A percentile compares a stretch with the other conserved stretches of the same genome.
These are phyloP conservation scores for Anolis apletophallus DNA, from an alignment of 2,797 vertebrate species.

Conservation along the genomic window DNA sequence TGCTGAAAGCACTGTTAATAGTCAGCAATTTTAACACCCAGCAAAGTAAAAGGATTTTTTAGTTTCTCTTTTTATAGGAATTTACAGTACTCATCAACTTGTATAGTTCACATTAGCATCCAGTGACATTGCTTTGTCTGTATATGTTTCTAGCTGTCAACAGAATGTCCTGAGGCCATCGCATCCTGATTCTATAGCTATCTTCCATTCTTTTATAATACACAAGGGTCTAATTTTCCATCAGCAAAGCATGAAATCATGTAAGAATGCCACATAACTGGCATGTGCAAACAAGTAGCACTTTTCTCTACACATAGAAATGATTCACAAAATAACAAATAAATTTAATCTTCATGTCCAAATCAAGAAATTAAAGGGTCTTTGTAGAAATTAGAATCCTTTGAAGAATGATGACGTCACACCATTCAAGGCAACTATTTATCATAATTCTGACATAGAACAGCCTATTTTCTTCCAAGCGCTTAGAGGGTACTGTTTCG, in stretches of 20 bases:
- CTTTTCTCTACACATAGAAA: slow-evolving; percentile 83
- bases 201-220: slow-evolving; percentile 91
- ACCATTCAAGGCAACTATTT: slow-evolving; percentile 57
- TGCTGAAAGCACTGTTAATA: slow-evolving; percentile 45
- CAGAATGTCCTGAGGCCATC: slow-evolving; percentile 96
- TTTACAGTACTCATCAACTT: slow-evolving; percentile 87
- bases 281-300: slow-evolving; percentile 86
- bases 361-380: slow-evolving; percentile 75
- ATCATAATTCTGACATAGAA: slow-evolving; percentile 48
- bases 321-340: slow-evolving; percentile 86
- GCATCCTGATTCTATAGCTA: slow-evolving; percentile 87
- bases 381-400: slow-evolving; percentile 69
- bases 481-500: slow-evolving; percentile 48
- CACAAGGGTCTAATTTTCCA: slow-evolving; percentile 95
- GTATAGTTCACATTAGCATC: slow-evolving; percentile 96
- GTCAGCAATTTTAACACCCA: slow-evolving; percentile 54
- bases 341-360: slow-evolving; percentile 83
- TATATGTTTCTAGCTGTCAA: slow-evolving; percentile 97
- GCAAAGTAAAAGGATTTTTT: slow-evolving; percentile 68
- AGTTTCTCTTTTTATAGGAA: slow-evolving; percentile 82
- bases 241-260: slow-evolving; percentile 98
- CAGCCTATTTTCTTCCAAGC: slow-evolving; percentile 50
- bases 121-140: slow-evolving; percentile 91
- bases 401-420: slow-evolving; percentile 30
- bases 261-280: slow-evolving; percentile 92